phyloP scores from a whole-genome alignment of 2,797 vertebrate genomes.

The Lagocephalus sceleratus region DNA sequence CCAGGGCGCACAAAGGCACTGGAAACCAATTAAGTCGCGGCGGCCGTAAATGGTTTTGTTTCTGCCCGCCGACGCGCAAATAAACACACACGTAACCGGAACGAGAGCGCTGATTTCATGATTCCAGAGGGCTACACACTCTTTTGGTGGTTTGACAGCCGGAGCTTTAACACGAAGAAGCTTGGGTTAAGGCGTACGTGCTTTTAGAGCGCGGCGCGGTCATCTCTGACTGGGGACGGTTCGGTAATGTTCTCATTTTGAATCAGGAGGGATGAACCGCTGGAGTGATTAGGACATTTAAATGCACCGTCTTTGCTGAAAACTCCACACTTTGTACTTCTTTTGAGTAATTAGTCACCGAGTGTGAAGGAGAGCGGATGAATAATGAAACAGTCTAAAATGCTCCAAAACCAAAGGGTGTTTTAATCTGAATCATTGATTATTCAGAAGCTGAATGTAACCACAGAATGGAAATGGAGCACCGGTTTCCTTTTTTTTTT shows the following conservation, averaged over 20 bases:
- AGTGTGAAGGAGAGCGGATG: slow-evolving; percentile 20
- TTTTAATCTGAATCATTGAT: slow-evolving; percentile 23
- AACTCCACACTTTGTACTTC: slow-evolving; percentile 27
- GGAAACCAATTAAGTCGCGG: slow-evolving; percentile 48
- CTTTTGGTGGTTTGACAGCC: too few relatives aligned
- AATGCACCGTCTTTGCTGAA: slow-evolving; percentile 36
- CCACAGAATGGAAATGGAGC: slow-evolving; percentile 28
- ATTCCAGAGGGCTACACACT: too few relatives aligned
- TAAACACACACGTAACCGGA: too few relatives aligned
- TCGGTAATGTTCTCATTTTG: slow-evolving; percentile 37
- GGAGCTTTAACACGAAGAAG: background rate
- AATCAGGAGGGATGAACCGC: slow-evolving; percentile 26
- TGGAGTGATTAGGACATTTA: slow-evolving; percentile 41
- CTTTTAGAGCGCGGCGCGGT: slow-evolving; percentile 1
- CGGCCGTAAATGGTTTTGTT: slow-evolving; percentile 21
- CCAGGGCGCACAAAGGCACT: slow-evolving; percentile 12
- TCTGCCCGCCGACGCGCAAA: background rate
- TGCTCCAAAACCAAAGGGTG: slow-evolving; percentile 15
- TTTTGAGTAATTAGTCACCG: slow-evolving; percentile 42
- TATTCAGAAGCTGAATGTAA: slow-evolving; percentile 22
- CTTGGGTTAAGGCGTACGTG: background rate
- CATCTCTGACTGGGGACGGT: slow-evolving; percentile 13
- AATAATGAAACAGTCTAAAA: slow-evolving; percentile 51
- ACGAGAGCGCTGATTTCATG: too few relatives aligned
- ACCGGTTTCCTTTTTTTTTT: slow-evolving; percentile 7